Percentiles rank a stretch among this genome's conserved stretches.
These are phyloP conservation scores for Allophyes oxyacanthae DNA, from an alignment of 2,888 invertebrate genomes.

Conservation along the genomic window DNA sequence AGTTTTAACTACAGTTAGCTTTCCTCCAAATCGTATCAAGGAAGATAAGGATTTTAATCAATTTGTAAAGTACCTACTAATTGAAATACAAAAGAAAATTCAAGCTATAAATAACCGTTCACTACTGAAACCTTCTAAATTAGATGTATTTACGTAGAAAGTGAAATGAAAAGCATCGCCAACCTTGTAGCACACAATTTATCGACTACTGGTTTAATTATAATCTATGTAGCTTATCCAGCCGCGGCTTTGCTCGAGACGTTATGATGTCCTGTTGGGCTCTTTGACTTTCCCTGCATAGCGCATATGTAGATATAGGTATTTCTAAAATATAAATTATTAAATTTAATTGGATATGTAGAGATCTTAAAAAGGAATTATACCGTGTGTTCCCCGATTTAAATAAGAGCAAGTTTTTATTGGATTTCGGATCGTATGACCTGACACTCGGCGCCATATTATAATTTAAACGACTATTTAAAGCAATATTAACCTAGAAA, in stretches of 20 bases:
- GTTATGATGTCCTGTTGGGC: conserved; percentile 51
- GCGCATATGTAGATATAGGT: conserved; percentile 1
- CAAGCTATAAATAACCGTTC: conserved; percentile 31
- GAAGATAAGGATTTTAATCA: too few relatives aligned
- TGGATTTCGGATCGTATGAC: too few relatives aligned
- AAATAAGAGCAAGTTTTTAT: too few relatives aligned
- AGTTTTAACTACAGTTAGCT: too few relatives aligned
- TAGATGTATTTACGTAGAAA: conserved; percentile 54
- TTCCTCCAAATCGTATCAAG: too few relatives aligned
- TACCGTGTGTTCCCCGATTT: too few relatives aligned
- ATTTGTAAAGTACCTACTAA: background rate
- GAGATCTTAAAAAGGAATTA: too few relatives aligned
- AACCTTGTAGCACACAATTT: conserved; percentile 49
- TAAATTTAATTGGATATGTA: too few relatives aligned
- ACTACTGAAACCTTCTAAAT: conserved; percentile 39
- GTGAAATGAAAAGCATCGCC: conserved; percentile 54
- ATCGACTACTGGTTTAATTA: conserved; percentile 59
- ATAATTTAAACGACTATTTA: too few relatives aligned
- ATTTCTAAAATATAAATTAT: too few relatives aligned
- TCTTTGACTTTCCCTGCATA: conserved; percentile 45
- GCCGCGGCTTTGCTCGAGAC: conserved; percentile 36
- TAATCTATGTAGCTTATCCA: conserved; percentile 55
- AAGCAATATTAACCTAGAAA: too few relatives aligned
- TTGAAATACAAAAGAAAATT: conserved; percentile 27
- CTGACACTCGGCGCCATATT: too few relatives aligned